A percentile compares a stretch with the other conserved stretches of the same genome.
phyloP scores from a whole-genome alignment of 1,140 invertebrate genomes.

The Heliothis subflexa region DNA sequence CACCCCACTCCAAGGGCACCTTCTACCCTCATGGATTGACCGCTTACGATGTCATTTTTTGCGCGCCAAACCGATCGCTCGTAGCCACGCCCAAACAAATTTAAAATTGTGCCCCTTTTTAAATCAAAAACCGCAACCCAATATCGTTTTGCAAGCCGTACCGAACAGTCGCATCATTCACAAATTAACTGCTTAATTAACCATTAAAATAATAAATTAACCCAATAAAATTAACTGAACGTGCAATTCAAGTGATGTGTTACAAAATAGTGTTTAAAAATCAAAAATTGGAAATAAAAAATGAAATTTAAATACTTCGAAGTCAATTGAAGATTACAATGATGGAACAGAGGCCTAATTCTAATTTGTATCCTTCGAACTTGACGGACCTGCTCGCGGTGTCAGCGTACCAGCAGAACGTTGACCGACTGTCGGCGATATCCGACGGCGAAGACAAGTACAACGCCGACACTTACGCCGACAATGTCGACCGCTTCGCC shows the following conservation, averaged over 20 bases:
- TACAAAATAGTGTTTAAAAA: slow-evolving; percentile 26
- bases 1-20: slow-evolving; percentile 59
- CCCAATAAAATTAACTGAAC: slow-evolving; percentile 26
- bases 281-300: not conserved
- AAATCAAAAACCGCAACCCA: slow-evolving; percentile 74
- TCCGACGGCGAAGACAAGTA: slow-evolving; percentile 63
- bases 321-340: slow-evolving; percentile 63
- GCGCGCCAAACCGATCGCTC: slow-evolving; percentile 74
- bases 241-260: slow-evolving; percentile 27
- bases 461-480: slow-evolving; percentile 55
- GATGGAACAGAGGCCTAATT: slow-evolving; percentile 70
- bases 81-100: slow-evolving; percentile 69
- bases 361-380: slow-evolving; percentile 68
- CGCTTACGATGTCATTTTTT: slow-evolving; percentile 81
- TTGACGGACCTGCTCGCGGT: slow-evolving; percentile 68
- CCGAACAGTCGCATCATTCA: slow-evolving; percentile 52
- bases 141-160: slow-evolving; percentile 40
- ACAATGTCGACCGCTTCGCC: slow-evolving; percentile 51
- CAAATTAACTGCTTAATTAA: slow-evolving; percentile 58
- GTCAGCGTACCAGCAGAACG: slow-evolving; percentile 70
- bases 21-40: slow-evolving; percentile 77
- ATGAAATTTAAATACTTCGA: slow-evolving; percentile 55
- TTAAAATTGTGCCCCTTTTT: slow-evolving; percentile 69
- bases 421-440: slow-evolving; percentile 56
- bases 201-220: slow-evolving; percentile 46